phyloP scores from a whole-genome alignment of 2,888 invertebrate genomes.

The Andrena fulva region DNA sequence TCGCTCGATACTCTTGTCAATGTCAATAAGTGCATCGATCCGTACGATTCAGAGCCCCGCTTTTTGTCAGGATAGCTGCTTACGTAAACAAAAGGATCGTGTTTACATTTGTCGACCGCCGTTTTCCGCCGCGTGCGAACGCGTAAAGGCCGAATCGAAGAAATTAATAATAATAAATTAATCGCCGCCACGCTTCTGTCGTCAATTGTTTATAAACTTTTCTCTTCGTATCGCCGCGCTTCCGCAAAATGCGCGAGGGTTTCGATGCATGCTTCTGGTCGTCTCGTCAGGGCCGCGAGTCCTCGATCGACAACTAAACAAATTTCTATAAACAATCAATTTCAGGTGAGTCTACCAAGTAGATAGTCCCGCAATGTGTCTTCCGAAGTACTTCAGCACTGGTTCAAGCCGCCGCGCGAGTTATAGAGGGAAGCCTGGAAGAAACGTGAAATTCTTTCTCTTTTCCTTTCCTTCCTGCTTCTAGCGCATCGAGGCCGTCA shows the following conservation, averaged over 20 bases:
- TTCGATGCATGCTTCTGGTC: too few species aligned
- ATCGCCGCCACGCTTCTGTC: too few species aligned
- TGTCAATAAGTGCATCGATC: constrained; percentile 24
- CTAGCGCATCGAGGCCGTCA: neutral
- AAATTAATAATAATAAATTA: too few species aligned
- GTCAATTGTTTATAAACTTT: too few species aligned
- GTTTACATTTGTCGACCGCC: neutral
- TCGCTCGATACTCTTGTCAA: constrained; percentile 12
- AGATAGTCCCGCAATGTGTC: too few species aligned
- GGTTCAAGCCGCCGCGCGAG: neutral
- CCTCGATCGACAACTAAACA: too few species aligned
- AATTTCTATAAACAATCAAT: too few species aligned
- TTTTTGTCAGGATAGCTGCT: neutral
- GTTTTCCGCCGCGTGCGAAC: neutral
- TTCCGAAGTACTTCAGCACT: neutral
- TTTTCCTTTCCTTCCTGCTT: neutral
- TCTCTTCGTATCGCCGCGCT: too few species aligned
- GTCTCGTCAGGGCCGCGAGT: too few species aligned
- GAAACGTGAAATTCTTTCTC: neutral
- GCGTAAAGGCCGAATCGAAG: too few species aligned
- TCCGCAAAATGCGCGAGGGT: too few species aligned
- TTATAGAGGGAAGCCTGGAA: neutral
- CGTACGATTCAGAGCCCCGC: neutral
- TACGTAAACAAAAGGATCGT: neutral
- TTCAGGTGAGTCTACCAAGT: too few species aligned